These are phyloP conservation scores for Pristionchus pacificus DNA, from an alignment of 1,140 invertebrate genomes.

Conservation along the genomic window DNA sequence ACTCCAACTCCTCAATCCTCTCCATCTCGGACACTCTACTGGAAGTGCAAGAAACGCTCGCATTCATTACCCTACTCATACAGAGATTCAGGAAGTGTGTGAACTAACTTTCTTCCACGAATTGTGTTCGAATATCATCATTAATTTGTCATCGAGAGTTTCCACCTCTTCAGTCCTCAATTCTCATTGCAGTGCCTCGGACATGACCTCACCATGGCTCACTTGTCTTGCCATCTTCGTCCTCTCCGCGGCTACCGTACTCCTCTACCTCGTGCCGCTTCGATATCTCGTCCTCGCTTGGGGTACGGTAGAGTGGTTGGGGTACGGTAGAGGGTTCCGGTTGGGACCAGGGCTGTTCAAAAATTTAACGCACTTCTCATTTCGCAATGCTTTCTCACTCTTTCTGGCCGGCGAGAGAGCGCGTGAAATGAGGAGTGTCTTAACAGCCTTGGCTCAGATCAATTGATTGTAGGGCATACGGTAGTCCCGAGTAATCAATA, in stretches of 20 bases:
- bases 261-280: slow-evolving; percentile 85
- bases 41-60: slow-evolving; percentile 41
- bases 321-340: too few species aligned
- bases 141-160: too few species aligned
- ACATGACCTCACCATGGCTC: slow-evolving; percentile 92
- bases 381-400: too few species aligned
- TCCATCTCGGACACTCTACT: slow-evolving; percentile 46
- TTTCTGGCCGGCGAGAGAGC: too few species aligned
- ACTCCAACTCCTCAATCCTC: slow-evolving; percentile 26
- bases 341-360: too few species aligned
- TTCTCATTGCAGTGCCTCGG: slow-evolving; percentile 75
- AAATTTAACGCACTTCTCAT: too few species aligned
- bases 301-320: too few species aligned
- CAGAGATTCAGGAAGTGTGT: slow-evolving; percentile 51
- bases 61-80: slow-evolving; percentile 47
- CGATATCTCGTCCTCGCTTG: slow-evolving; percentile 87
- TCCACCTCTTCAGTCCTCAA: slow-evolving; percentile 12
- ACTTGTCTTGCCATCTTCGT: slow-evolving; percentile 79
- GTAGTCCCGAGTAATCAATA: too few species aligned
- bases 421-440: too few species aligned
- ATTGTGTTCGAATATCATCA: too few species aligned
- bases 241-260: slow-evolving; percentile 62
- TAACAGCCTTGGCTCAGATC: too few species aligned
- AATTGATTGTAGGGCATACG: too few species aligned
- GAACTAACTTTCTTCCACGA: slow-evolving; percentile 29